Evolutionary conservation across 2,797 vertebrate species (phyloP).

Genomic region (Poecilia wingei): DNA sequence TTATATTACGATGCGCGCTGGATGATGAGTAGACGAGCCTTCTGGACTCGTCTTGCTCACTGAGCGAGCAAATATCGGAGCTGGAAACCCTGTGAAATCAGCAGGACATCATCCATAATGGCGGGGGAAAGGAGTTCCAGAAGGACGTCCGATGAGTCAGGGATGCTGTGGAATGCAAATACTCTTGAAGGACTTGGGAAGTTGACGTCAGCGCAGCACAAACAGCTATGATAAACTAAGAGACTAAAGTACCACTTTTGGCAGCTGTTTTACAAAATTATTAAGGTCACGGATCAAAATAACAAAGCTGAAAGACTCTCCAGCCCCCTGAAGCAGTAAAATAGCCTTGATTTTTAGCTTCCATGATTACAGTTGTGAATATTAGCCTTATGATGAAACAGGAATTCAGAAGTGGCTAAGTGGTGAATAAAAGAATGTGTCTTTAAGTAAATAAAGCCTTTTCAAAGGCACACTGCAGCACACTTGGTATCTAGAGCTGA

Average conservation of each 20-base stretch:
- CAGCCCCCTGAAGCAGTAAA: neutral
- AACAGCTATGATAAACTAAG: conserved; percentile 14
- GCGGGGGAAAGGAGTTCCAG: neutral
- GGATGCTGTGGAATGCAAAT: conserved; percentile 39
- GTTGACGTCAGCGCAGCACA: conserved; percentile 11
- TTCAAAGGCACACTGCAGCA: neutral
- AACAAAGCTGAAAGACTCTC: neutral
- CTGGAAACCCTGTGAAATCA: conserved; percentile 22
- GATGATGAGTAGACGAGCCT: neutral
- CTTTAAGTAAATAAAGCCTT: neutral
- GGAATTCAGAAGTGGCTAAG: neutral
- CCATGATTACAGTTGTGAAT: neutral
- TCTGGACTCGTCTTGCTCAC: neutral
- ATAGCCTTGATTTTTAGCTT: neutral
- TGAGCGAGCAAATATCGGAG: neutral
- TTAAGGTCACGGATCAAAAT: conserved; percentile 19
- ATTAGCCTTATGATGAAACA: neutral
- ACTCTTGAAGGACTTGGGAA: conserved; percentile 11
- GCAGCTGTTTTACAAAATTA: conserved; percentile 17
- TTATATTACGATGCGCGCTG: neutral
- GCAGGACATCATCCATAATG: conserved; percentile 41
- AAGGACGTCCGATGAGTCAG: conserved; percentile 13
- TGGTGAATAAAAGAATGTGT: neutral
- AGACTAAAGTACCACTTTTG: neutral
- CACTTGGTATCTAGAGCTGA: neutral